These are phyloP conservation scores for Dunckerocampus dactyliophorus DNA, from an alignment of 2,113 vertebrate species.

Conservation along the genomic window DNA sequence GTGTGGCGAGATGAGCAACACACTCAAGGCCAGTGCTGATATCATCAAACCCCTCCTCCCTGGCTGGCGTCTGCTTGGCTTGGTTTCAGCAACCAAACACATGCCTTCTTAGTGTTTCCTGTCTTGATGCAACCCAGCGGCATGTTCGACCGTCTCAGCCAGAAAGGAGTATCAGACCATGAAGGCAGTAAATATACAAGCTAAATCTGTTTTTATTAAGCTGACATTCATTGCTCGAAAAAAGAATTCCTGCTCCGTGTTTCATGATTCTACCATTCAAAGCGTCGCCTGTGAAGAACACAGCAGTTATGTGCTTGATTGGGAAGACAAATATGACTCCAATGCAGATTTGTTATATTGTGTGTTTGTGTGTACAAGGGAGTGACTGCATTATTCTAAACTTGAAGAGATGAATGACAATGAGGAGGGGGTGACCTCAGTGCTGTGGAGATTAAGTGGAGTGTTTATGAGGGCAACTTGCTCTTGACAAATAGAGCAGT, in stretches of 20 bases:
- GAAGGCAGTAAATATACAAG: slow-evolving; percentile 51
- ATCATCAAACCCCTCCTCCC: slow-evolving; percentile 2
- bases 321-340: slow-evolving; percentile 28
- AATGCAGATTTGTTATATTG: slow-evolving; percentile 36
- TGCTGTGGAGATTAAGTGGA: slow-evolving; percentile 43
- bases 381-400: slow-evolving; percentile 19
- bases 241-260: slow-evolving; percentile 15
- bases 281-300: background rate
- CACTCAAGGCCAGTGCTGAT: slow-evolving; percentile 37
- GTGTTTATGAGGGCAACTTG: slow-evolving; percentile 28
- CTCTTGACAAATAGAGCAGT: slow-evolving; percentile 41
- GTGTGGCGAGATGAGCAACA: slow-evolving; percentile 45
- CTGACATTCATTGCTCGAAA: slow-evolving; percentile 55
- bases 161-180: slow-evolving; percentile 17
- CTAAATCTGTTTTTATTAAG: slow-evolving; percentile 59
- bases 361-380: slow-evolving; percentile 12
- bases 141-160: background rate
- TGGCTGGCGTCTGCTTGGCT: background rate
- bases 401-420: slow-evolving; percentile 32
- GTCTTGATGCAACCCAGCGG: background rate
- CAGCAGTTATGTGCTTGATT: slow-evolving; percentile 25
- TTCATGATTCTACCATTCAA: background rate
- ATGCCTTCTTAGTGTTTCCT: background rate
- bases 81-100: slow-evolving; percentile 17
- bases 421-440: slow-evolving; percentile 39